Conservation (phyloP, 2,888 invertebrate genomes). For the Spilarctia lutea region DNA sequence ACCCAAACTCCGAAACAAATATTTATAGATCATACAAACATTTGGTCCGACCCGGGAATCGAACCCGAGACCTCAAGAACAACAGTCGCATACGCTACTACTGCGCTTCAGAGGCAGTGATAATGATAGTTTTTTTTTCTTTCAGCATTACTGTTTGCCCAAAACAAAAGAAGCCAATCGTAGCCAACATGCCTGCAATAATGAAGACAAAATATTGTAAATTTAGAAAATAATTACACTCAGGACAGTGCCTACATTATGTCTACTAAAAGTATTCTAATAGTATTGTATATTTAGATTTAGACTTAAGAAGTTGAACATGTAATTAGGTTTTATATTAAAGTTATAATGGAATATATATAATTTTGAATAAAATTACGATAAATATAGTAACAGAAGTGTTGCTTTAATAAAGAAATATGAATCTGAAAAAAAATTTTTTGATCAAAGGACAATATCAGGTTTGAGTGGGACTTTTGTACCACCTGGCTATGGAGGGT, state of each 20-base stretch:
- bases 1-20: too few relatives aligned
- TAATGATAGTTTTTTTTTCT: conserved; percentile 52
- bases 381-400: conserved; percentile 6
- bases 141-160: conserved; percentile 90
- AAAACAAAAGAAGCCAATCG: conserved; percentile 88
- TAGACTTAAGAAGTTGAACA: conserved; percentile 19
- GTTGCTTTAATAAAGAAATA: too few relatives aligned
- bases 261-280: conserved; percentile 58
- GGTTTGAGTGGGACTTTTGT: too few relatives aligned
- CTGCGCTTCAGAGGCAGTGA: too few relatives aligned
- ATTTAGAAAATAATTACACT: conserved; percentile 58
- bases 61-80: too few relatives aligned
- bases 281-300: conserved; percentile 61
- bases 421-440: too few relatives aligned
- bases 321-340: conserved; percentile 7
- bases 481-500: too few relatives aligned
- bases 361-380: conserved; percentile 7
- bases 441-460: too few relatives aligned
- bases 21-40: too few relatives aligned
- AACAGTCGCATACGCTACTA: too few relatives aligned
- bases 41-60: too few relatives aligned
- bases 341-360: conserved; percentile 4
- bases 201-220: conserved; percentile 81
- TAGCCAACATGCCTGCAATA: conserved; percentile 87
- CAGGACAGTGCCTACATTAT: conserved; percentile 57